phyloP scores from a whole-genome alignment of 2,797 vertebrate species.

The Crax fasciolata region DNA sequence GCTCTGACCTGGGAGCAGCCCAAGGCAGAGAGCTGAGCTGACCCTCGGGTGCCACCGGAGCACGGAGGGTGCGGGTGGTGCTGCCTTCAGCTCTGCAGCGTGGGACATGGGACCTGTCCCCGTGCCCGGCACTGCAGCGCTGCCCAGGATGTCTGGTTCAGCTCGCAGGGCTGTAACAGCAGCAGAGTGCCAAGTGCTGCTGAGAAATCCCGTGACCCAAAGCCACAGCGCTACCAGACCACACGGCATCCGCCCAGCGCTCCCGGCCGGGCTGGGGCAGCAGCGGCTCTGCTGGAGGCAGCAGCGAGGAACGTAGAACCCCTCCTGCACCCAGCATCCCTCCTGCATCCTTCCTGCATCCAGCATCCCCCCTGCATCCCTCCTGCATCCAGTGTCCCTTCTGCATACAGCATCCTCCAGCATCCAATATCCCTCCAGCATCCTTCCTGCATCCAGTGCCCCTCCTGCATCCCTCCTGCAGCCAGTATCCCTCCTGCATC shows the following conservation, averaged over 20 bases:
- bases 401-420: too few relatives aligned
- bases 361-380: too few relatives aligned
- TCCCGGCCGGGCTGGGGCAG: background rate
- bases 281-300: background rate
- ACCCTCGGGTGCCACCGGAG: too few relatives aligned
- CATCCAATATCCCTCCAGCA: background rate
- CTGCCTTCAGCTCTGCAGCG: too few relatives aligned
- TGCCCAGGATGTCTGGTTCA: background rate
- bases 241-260: background rate
- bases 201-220: background rate
- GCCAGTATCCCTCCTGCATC: too few relatives aligned
- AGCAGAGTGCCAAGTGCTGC: background rate
- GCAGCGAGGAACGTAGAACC: too few relatives aligned
- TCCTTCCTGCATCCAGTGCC: too few relatives aligned
- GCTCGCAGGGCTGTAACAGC: background rate
- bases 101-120: too few relatives aligned
- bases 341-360: background rate
- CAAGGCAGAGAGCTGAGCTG: too few relatives aligned
- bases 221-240: background rate
- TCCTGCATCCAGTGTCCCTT: background rate
- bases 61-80: background rate
- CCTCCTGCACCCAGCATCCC: too few relatives aligned
- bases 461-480: too few relatives aligned
- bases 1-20: background rate
- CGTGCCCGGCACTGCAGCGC: background rate